Base-by-base conservation (phyloP, 2,797 vertebrate genomes). In the Nannoperca obscura region DNA sequence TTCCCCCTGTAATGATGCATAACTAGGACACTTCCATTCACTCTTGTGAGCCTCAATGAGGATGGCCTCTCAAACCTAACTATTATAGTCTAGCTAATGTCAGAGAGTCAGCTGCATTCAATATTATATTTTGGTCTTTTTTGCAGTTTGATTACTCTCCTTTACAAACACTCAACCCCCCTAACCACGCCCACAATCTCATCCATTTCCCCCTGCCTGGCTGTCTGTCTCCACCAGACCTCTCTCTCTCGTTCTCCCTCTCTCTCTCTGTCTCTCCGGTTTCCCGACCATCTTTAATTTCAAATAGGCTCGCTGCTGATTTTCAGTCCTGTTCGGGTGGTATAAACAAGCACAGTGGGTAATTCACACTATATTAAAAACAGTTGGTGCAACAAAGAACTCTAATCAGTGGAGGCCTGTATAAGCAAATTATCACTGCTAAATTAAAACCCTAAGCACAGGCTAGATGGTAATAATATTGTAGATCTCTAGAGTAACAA, bases 321-420 rank as follows among this genome's bases (percentile, higher is more conserved):
- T 96, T 97, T 94, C 95, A 93, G 95, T 94, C 95, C 93, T 96
- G 95, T 96, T 96, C 90, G 95, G 94, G 95, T 95, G 95, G 95
- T 94, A 95, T 96, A 96, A 98, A 97, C 96, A 97, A 95, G 96
- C 97, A 95, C 97, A 97, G 97, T 96, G 96, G 97, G 97, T 97
- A 97, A 97, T 97, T 97, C 96, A 94, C 96, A 96, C 96, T 94
- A 97, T 96, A 97, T 97, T 97, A 96, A 96, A 98, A 98, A 97
- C 96, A 96, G 97, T 96, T 95, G 96, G 95, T 95, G 94, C 96
- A 95, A 95, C 96, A 96, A 94, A 97, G 95, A 96, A 95, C 93
- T 96, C 95, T 97, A 97, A 97, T 97, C 96, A 97, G 94, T 72
- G 90, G 95, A 97, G 95, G 95, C 94, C 95, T 96, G 95, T 94